phyloP scores from a whole-genome alignment of 2,113 vertebrate genomes.

The Corapipo altera region DNA sequence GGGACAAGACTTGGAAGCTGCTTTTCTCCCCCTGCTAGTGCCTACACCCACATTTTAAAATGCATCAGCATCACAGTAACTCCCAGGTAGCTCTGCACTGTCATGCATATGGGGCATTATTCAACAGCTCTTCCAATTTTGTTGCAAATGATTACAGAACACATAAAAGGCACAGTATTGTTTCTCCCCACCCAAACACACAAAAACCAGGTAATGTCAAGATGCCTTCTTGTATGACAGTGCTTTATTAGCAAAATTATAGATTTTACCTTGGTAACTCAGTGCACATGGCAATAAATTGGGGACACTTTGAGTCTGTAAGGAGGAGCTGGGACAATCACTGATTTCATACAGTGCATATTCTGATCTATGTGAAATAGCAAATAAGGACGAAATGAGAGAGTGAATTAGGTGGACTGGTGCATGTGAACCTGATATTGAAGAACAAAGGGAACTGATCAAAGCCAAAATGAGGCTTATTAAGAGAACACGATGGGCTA shows the following conservation, averaged over 20 bases:
- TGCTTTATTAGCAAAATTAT: not conserved
- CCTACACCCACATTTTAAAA: not conserved
- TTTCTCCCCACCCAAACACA: not conserved
- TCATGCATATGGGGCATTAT: not conserved
- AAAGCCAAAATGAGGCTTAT: not conserved
- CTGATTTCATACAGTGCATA: not conserved
- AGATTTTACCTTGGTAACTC: not conserved
- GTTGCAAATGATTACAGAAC: not conserved
- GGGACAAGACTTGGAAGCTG: not conserved
- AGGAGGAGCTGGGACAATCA: not conserved
- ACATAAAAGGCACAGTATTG: not conserved
- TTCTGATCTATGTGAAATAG: not conserved
- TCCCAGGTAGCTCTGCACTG: not conserved
- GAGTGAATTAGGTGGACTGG: not conserved
- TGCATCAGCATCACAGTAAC: not conserved
- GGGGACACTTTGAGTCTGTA: not conserved
- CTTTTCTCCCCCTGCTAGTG: not conserved
- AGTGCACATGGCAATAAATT: not conserved
- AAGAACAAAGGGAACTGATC: not conserved
- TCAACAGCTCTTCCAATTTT: not conserved
- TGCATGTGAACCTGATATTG: not conserved
- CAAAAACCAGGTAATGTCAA: not conserved
- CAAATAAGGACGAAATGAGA: not conserved
- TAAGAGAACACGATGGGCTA: not conserved
- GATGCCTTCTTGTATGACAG: not conserved